A percentile compares a stretch with the other conserved stretches of the same genome.
Evolutionary conservation across 2,888 invertebrate species (phyloP).

Genomic region (Dicranocentrus wangi): DNA sequence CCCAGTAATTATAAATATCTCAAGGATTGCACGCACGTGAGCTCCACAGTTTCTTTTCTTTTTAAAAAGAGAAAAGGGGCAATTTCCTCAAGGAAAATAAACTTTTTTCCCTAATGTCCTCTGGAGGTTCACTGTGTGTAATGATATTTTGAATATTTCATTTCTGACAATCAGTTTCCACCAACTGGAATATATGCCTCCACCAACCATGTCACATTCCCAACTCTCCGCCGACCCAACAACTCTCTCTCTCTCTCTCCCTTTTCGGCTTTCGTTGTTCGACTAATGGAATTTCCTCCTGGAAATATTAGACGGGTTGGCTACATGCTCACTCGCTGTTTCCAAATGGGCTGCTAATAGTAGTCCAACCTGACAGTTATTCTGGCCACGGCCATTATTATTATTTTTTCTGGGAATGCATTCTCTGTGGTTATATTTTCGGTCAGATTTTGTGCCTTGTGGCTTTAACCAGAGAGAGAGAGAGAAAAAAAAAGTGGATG

Average conservation of each 20-base stretch:
- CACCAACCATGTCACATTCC: too few relatives aligned
- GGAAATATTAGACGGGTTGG: not conserved
- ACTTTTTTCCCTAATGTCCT: too few relatives aligned
- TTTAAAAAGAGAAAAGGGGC: too few relatives aligned
- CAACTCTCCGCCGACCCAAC: too few relatives aligned
- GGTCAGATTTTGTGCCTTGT: too few relatives aligned
- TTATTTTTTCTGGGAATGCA: constrained; percentile 31
- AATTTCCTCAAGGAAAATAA: too few relatives aligned
- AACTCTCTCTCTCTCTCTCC: not conserved
- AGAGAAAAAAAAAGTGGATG: too few relatives aligned
- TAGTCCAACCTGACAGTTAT: constrained; percentile 56
- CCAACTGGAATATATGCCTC: too few relatives aligned
- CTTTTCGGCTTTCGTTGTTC: constrained; percentile 29
- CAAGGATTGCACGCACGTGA: not conserved
- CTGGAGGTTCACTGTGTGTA: constrained; percentile 22
- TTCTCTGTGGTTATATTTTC: too few relatives aligned
- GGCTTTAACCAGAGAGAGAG: too few relatives aligned
- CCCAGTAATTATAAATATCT: constrained; percentile 48
- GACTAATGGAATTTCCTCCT: constrained; percentile 54
- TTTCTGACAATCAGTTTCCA: too few relatives aligned
- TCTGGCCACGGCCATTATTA: constrained; percentile 27
- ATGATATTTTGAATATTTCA: constrained; percentile 60
- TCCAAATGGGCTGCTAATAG: constrained; percentile 48
- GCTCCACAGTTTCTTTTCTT: not conserved
- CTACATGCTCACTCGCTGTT: not conserved